These are phyloP conservation scores for Gymnocypris eckloni DNA, from an alignment of 2,797 vertebrate genomes.

Conservation along the genomic window DNA sequence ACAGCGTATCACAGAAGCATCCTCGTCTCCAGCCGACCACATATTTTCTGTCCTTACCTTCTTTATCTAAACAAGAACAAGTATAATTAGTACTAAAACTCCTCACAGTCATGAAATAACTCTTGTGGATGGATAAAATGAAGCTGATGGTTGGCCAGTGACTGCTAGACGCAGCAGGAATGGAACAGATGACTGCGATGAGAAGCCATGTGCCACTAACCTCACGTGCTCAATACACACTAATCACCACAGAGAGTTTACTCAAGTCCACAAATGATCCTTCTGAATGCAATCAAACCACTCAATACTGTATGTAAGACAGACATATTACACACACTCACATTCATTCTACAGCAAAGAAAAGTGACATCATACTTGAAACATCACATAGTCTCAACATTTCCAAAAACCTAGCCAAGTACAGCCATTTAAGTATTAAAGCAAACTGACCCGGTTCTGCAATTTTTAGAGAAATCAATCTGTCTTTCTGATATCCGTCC, in stretches of 20 bases:
- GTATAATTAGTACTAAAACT: background rate
- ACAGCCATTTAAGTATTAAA: background rate
- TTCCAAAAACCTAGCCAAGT: background rate
- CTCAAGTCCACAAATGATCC: background rate
- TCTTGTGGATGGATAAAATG: background rate
- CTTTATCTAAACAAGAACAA: background rate
- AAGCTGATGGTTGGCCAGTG: background rate
- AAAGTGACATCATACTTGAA: background rate
- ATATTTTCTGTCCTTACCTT: background rate
- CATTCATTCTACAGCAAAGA: background rate
- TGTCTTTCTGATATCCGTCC: background rate
- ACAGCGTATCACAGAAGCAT: too few relatives aligned
- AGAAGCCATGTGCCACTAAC: constrained; percentile 2
- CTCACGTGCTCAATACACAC: background rate
- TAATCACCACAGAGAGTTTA: background rate
- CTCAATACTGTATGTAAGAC: background rate
- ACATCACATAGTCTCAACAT: background rate
- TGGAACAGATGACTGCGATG: background rate
- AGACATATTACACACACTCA: background rate
- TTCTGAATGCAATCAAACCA: background rate
- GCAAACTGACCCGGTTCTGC: constrained; percentile 18
- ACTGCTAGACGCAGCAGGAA: background rate
- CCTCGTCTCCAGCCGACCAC: too few relatives aligned
- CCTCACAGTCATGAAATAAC: background rate
- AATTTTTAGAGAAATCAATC: background rate